phyloP scores from a whole-genome alignment of 2,113 vertebrate genomes.

The Tupaia chinensis region DNA sequence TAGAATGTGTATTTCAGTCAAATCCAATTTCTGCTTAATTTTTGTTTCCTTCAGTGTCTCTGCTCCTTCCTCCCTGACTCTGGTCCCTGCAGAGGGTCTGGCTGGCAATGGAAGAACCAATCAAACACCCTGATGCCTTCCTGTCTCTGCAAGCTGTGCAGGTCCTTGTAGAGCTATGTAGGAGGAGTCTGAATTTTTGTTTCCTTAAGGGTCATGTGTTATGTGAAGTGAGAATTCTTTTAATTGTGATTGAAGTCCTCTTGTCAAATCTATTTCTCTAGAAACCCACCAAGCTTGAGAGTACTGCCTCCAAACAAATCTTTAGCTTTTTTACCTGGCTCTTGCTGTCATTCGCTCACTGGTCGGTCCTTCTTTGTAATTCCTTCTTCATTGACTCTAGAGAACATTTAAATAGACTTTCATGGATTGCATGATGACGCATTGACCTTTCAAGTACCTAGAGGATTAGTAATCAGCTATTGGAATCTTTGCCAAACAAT shows the following conservation, averaged over 20 bases:
- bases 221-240: neutral
- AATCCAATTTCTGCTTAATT: neutral
- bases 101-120: too few species aligned
- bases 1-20: neutral
- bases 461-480: conserved; percentile 41
- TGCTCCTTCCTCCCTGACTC: too few species aligned
- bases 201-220: neutral
- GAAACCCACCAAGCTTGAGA: neutral
- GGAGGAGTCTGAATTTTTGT: neutral
- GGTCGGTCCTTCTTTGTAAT: neutral
- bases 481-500: neutral
- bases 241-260: neutral
- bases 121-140: too few species aligned
- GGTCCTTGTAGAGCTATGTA: too few species aligned
- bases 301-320: neutral
- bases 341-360: neutral
- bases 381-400: neutral
- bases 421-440: neutral
- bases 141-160: too few species aligned
- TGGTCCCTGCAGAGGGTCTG: too few species aligned
- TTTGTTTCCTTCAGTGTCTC: neutral
- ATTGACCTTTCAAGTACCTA: neutral
- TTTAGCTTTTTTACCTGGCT: neutral
- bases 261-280: neutral
- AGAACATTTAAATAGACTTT: conserved; percentile 39